phyloP scores from a whole-genome alignment of 2,888 invertebrate species.

The Aphidius colemani region DNA sequence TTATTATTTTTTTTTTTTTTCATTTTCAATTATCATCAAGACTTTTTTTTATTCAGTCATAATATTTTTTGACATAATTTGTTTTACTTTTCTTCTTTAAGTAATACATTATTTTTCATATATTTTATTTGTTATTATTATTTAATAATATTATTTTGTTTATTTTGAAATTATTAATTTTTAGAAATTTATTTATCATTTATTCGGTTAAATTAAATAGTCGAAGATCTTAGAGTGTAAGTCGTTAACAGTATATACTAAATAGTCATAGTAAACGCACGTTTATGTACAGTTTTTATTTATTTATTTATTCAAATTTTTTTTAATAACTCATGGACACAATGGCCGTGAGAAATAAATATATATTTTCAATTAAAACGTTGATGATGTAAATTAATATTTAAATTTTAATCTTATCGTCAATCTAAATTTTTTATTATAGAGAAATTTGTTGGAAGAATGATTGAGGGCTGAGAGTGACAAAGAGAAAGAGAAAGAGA shows the following conservation, averaged over 20 bases:
- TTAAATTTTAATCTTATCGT: background rate
- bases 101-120: constrained; percentile 14
- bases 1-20: too few relatives aligned
- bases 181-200: constrained; percentile 10
- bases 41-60: too few relatives aligned
- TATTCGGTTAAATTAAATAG: constrained; percentile 38
- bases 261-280: constrained; percentile 47
- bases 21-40: too few relatives aligned
- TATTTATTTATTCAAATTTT: constrained; percentile 23
- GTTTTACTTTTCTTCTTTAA: too few relatives aligned
- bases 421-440: background rate
- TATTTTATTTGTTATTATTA: constrained; percentile 18
- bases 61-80: too few relatives aligned
- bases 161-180: constrained; percentile 7
- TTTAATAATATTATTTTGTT: constrained; percentile 4
- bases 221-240: constrained; percentile 44
- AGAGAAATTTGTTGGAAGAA: constrained; percentile 2
- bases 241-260: constrained; percentile 34
- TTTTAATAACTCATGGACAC: constrained; percentile 19
- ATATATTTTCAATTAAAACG: background rate
- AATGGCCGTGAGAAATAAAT: background rate
- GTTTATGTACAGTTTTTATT: constrained; percentile 44
- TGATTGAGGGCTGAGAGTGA: background rate
- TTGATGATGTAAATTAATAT: background rate
- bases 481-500: too few relatives aligned